Conservation (phyloP, 2,888 invertebrate species). For the Ochropleura plecta region DNA sequence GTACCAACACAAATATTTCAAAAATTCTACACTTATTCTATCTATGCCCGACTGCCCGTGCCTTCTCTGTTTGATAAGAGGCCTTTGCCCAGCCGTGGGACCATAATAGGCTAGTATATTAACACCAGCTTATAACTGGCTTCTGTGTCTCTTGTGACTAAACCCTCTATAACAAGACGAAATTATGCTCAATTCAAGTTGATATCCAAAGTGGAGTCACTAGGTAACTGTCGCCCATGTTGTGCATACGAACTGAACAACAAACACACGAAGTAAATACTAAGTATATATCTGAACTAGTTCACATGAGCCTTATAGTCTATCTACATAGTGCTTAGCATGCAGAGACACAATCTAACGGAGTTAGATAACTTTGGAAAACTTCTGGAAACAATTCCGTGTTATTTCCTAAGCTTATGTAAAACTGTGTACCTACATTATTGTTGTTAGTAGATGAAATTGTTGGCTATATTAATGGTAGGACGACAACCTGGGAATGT, state of each 20-base stretch:
- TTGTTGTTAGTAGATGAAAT: conserved; percentile 8
- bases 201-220: conserved; percentile 38
- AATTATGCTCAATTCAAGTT: conserved; percentile 31
- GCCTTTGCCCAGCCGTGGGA: too few species aligned
- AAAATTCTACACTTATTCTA: background rate
- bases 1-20: background rate
- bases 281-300: conserved; percentile 35
- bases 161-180: background rate
- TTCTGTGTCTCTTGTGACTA: background rate
- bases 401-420: conserved; percentile 41
- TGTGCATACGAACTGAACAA: conserved; percentile 45
- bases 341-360: conserved; percentile 29
- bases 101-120: too few species aligned
- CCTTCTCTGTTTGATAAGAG: too few species aligned
- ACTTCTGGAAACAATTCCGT: conserved; percentile 25
- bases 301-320: conserved; percentile 44
- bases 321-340: conserved; percentile 28
- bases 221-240: conserved; percentile 46
- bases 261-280: conserved; percentile 35
- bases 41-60: too few species aligned
- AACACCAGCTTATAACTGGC: too few species aligned
- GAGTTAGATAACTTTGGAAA: conserved; percentile 53
- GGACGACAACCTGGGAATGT: background rate
- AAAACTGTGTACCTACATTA: conserved; percentile 19
- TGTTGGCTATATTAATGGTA: background rate